Percentiles rank a stretch among this genome's conserved stretches.
Evolutionary conservation across 2,888 invertebrate genomes (phyloP).

Genomic region (Epistrophe eligans): DNA sequence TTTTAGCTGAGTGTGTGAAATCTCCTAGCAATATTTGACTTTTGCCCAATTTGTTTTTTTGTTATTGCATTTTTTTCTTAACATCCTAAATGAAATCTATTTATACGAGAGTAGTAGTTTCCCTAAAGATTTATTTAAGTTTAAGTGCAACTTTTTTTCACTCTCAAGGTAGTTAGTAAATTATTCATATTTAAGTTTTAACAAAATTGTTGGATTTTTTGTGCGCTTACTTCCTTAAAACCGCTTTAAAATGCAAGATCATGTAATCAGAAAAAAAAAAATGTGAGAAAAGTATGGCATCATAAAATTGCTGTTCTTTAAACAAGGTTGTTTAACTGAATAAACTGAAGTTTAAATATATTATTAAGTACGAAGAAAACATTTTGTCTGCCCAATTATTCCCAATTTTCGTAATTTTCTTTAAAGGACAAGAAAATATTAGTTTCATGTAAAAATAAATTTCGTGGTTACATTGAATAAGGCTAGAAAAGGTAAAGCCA

Average conservation of each 20-base stretch:
- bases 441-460: too few relatives aligned
- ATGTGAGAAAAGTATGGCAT: neutral
- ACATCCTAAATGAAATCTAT: slow-evolving; percentile 26
- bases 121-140: slow-evolving; percentile 53
- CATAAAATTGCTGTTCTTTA: neutral
- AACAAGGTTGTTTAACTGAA: neutral
- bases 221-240: neutral
- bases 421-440: too few relatives aligned
- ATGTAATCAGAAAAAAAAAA: slow-evolving; percentile 27
- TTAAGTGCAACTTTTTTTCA: slow-evolving; percentile 26
- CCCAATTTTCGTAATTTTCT: too few relatives aligned
- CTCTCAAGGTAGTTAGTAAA: neutral
- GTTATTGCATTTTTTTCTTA: neutral
- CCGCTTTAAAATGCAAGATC: slow-evolving; percentile 28
- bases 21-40: slow-evolving; percentile 51
- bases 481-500: too few relatives aligned
- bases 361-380: neutral
- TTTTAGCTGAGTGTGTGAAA: slow-evolving; percentile 29
- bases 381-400: neutral
- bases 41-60: slow-evolving; percentile 11
- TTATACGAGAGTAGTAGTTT: slow-evolving; percentile 35
- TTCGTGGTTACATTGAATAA: too few relatives aligned
- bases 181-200: slow-evolving; percentile 42
- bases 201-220: neutral
- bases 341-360: neutral